Percentiles rank a stretch among this genome's conserved stretches.
These are phyloP conservation scores for Ephestia elutella DNA, from an alignment of 1,140 invertebrate species.

Conservation along the genomic window DNA sequence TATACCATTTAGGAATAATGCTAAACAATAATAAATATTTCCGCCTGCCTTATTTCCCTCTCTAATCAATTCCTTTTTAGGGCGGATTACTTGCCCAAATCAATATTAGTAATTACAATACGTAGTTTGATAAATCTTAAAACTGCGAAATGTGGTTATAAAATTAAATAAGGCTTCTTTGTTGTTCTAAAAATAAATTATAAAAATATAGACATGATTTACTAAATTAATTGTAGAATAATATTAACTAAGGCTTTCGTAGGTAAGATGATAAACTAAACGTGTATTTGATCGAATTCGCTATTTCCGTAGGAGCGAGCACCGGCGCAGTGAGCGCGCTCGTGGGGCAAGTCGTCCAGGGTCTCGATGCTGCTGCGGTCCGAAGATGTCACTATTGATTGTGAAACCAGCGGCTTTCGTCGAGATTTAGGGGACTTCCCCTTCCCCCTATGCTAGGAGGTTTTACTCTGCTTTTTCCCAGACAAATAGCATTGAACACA, in stretches of 20 bases:
- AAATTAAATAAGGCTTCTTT: background rate
- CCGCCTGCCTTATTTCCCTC: background rate
- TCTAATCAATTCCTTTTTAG: conserved; percentile 25
- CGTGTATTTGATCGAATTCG: conserved; percentile 65
- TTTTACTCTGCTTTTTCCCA: conserved; percentile 75
- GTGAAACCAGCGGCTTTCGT: conserved; percentile 52
- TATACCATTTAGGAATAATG: background rate
- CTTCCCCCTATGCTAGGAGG: conserved; percentile 77
- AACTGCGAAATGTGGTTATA: background rate
- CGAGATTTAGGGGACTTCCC: conserved; percentile 71
- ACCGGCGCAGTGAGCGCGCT: conserved; percentile 43
- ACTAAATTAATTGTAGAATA: background rate
- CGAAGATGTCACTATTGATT: conserved; percentile 56
- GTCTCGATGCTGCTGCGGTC: conserved; percentile 69
- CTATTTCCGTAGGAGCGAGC: conserved; percentile 35
- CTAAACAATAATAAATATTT: background rate
- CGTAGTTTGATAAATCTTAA: conserved; percentile 3
- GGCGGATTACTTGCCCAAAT: background rate
- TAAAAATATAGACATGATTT: conserved; percentile 1
- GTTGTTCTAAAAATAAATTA: conserved; percentile 1
- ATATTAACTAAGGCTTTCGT: conserved; percentile 1
- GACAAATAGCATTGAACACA: conserved; percentile 79
- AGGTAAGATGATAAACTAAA: conserved; percentile 32
- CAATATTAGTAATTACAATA: background rate
- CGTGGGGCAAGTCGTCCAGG: conserved; percentile 45